Evolutionary conservation across 2,797 vertebrate species (phyloP).

Genomic region (Chloroceryle inda): DNA sequence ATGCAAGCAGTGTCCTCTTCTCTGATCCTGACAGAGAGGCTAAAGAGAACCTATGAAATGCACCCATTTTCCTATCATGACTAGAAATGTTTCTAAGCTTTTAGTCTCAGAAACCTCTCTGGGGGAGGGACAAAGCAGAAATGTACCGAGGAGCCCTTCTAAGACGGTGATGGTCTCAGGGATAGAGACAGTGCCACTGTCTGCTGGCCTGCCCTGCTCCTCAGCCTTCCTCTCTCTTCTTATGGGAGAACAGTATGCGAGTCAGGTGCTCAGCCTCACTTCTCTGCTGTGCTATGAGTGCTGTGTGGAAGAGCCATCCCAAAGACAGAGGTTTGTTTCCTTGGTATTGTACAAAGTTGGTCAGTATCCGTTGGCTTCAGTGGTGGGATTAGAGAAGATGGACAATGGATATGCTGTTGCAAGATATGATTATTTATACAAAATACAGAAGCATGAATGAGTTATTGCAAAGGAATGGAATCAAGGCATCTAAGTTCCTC

Average conservation of each 20-base stretch:
- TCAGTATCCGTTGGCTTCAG: background rate
- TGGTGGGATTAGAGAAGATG: background rate
- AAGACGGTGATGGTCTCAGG: background rate
- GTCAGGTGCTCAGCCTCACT: accelerated
- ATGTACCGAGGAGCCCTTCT: background rate
- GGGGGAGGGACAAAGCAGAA: background rate
- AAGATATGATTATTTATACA: background rate
- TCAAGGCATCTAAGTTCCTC: background rate
- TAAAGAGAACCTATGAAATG: background rate
- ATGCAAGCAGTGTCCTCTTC: background rate
- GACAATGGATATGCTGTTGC: background rate
- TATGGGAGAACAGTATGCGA: background rate
- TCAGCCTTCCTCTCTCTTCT: background rate
- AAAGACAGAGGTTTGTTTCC: background rate
- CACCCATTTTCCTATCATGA: background rate
- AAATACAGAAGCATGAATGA: background rate
- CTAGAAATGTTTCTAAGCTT: background rate
- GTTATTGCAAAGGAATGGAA: background rate
- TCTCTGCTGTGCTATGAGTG: background rate
- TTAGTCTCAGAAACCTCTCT: background rate
- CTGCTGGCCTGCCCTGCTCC: background rate
- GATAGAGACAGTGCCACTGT: background rate
- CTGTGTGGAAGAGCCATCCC: accelerated
- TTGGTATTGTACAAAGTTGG: background rate
- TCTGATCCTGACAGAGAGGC: background rate